Conservation (phyloP, 2,797 vertebrate genomes). For the Phataginus tetradactyla region DNA sequence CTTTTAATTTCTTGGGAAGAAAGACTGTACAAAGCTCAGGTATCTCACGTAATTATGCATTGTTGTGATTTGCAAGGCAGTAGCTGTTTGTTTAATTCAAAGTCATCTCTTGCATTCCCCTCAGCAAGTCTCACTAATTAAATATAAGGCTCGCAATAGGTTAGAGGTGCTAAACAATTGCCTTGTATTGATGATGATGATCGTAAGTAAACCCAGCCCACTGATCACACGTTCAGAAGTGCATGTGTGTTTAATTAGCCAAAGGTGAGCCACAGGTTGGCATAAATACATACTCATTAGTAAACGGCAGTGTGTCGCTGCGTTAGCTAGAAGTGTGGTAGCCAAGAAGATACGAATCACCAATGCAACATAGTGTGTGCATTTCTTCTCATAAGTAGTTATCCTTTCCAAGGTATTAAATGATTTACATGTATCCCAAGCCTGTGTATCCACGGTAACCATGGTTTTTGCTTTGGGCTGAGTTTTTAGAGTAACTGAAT, state of each 20-base stretch:
- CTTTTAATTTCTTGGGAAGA: neutral
- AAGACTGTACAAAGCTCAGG: neutral
- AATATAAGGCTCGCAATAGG: conserved; percentile 76
- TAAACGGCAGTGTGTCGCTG: conserved; percentile 77
- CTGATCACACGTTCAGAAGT: conserved; percentile 79
- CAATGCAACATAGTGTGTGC: conserved; percentile 77
- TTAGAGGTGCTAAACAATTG: conserved; percentile 78
- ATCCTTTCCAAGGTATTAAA: conserved; percentile 77
- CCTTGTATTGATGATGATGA: conserved; percentile 74
- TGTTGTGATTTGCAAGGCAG: conserved; percentile 56
- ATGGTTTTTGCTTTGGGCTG: neutral
- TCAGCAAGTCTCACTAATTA: conserved; percentile 72
- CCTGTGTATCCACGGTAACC: conserved; percentile 69
- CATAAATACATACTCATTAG: conserved; percentile 82
- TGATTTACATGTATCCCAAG: conserved; percentile 80
- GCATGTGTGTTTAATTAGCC: conserved; percentile 84
- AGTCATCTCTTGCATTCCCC: neutral
- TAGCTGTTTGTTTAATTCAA: conserved; percentile 57
- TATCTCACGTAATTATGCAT: conserved; percentile 43
- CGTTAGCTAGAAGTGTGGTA: conserved; percentile 76
- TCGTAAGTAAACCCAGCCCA: conserved; percentile 70
- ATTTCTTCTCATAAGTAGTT: conserved; percentile 82
- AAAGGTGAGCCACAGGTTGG: conserved; percentile 82
- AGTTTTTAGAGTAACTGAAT: conserved; percentile 30
- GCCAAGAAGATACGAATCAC: conserved; percentile 83